Percentiles rank a stretch among this genome's conserved stretches.
These are phyloP conservation scores for Epizoanthus rinbou DNA, from an alignment of 92 coral and sea anemone species.

Conservation along the genomic window DNA sequence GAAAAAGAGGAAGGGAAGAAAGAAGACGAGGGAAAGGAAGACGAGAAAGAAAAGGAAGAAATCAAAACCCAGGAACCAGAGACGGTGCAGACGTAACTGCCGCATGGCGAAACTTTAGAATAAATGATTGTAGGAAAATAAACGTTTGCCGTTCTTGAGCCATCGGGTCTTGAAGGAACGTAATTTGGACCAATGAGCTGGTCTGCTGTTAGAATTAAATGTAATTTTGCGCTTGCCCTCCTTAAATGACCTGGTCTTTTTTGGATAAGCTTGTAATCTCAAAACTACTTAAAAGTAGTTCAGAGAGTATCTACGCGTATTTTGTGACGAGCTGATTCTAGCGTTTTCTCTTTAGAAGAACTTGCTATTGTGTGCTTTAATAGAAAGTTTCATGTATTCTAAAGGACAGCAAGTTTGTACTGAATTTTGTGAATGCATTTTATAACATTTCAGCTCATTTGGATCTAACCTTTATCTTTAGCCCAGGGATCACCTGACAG, in stretches of 20 bases:
- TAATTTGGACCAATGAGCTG: neutral
- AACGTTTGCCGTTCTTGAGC: neutral
- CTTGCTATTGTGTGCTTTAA: no score
- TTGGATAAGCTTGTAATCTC: neutral
- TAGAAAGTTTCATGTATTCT: no score
- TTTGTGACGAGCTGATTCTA: no score
- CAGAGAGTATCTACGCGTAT: neutral
- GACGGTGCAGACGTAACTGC: conserved; percentile 27
- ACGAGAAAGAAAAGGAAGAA: conserved; percentile 7
- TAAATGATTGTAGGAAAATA: neutral
- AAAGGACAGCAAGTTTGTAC: no score
- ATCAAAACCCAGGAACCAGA: conserved; percentile 15
- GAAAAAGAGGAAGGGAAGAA: neutral
- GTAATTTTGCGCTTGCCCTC: neutral
- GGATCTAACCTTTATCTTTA: no score
- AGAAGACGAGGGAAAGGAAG: neutral
- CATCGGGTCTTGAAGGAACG: neutral
- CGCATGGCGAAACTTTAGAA: neutral
- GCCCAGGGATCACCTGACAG: no score
- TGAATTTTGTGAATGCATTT: no score
- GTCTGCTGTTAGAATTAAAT: neutral
- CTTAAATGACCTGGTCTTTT: neutral
- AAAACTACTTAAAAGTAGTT: no score
- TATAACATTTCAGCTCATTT: no score
- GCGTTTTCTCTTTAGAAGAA: no score